phyloP scores from a whole-genome alignment of 2,113 vertebrate species.

The Siniperca chuatsi region DNA sequence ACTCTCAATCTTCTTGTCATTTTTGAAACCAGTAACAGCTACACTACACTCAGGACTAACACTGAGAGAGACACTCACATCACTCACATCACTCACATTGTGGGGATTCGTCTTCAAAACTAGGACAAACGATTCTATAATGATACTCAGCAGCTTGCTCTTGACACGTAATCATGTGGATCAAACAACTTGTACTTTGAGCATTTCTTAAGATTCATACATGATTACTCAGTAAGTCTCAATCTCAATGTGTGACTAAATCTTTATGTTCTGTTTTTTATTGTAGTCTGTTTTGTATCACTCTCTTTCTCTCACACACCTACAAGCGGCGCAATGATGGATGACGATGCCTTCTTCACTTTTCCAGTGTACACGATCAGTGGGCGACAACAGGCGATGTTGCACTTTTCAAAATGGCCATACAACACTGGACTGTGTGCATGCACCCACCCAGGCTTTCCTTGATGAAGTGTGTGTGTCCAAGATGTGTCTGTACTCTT shows the following conservation, averaged over 20 bases:
- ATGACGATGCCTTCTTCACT: too few species aligned
- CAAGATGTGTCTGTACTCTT: neutral
- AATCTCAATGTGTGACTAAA: neutral
- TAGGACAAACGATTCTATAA: neutral
- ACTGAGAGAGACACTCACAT: neutral
- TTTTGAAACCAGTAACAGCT: constrained; percentile 8
- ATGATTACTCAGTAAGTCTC: neutral
- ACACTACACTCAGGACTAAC: neutral
- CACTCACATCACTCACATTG: neutral
- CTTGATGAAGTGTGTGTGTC: constrained; percentile 14
- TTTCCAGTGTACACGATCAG: too few species aligned
- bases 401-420: neutral
- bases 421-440: neutral
- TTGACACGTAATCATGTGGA: neutral
- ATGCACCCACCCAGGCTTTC: neutral
- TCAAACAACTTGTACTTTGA: neutral
- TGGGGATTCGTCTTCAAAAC: neutral
- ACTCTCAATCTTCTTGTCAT: constrained; percentile 17
- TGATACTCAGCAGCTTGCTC: neutral
- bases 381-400: neutral
- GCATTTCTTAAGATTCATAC: neutral
- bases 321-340: neutral
- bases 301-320: neutral
- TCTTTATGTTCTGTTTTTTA: neutral
- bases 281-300: neutral